Conservation (phyloP, 2,888 invertebrate species). For the Papilio demoleus region DNA sequence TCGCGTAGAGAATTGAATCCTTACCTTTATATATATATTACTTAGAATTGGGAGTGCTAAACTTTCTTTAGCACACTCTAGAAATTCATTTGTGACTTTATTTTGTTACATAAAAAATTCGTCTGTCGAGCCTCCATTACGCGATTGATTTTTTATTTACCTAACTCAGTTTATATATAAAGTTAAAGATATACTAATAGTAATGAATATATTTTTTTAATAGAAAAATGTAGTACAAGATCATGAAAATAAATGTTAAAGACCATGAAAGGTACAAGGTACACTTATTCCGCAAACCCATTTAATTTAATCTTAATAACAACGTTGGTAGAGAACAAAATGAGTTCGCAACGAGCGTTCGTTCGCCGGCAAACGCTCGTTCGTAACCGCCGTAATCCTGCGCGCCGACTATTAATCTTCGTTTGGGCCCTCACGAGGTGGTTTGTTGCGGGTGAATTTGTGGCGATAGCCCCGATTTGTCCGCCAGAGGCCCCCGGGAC, state of each 20-base stretch:
- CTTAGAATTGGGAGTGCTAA: constrained; percentile 28
- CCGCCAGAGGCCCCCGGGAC: constrained; percentile 67
- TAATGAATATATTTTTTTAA: background rate
- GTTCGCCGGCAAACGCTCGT: constrained; percentile 56
- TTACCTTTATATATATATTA: constrained; percentile 26
- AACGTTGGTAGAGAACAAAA: constrained; percentile 24
- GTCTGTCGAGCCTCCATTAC: background rate
- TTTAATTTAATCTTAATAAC: constrained; percentile 34
- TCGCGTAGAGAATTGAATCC: constrained; percentile 43
- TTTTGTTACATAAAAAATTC: constrained; percentile 25
- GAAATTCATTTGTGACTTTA: background rate
- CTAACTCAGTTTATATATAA: background rate
- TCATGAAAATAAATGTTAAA: constrained; percentile 3
- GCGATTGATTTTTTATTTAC: background rate
- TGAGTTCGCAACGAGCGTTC: constrained; percentile 33
- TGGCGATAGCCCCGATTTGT: constrained; percentile 75
- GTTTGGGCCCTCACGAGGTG: constrained; percentile 71
- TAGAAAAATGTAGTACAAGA: background rate
- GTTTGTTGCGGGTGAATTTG: constrained; percentile 77
- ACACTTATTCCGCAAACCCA: constrained; percentile 13
- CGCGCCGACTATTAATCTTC: constrained; percentile 74
- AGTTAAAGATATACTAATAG: background rate
- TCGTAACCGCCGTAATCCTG: constrained; percentile 69
- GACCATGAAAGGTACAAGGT: background rate
- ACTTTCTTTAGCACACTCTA: constrained; percentile 7